These are phyloP conservation scores for Luehdorfia chinensis DNA, from an alignment of 1,140 invertebrate genomes.

Conservation along the genomic window DNA sequence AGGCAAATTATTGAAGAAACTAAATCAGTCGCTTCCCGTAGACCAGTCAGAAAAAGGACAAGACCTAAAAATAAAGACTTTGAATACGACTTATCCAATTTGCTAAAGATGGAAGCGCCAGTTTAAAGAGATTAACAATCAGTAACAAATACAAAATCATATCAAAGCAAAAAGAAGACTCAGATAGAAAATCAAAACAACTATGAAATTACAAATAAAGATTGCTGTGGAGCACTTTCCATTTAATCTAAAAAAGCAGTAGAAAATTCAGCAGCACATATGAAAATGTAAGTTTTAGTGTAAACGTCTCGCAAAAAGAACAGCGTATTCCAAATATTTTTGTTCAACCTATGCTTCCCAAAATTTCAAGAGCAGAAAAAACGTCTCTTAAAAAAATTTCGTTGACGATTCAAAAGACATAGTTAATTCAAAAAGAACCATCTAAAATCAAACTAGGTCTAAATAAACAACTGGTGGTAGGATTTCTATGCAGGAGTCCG, in stretches of 20 bases:
- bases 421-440: no score
- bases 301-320: constrained; percentile 35
- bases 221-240: constrained; percentile 53
- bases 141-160: constrained; percentile 31
- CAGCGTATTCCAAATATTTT: constrained; percentile 42
- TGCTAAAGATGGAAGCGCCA: constrained; percentile 74
- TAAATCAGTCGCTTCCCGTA: constrained; percentile 43
- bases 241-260: constrained; percentile 50
- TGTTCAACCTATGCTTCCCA: constrained; percentile 51
- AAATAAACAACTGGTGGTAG: no score
- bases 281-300: constrained; percentile 53
- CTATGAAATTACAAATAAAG: constrained; percentile 50
- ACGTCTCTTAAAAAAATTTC: constrained; percentile 53
- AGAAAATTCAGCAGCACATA: constrained; percentile 47
- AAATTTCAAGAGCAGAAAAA: constrained; percentile 49
- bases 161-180: constrained; percentile 49
- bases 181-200: constrained; percentile 38
- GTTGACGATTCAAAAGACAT: constrained; percentile 29
- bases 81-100: constrained; percentile 81
- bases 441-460: no score
- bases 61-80: constrained; percentile 83
- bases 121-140: constrained; percentile 57
- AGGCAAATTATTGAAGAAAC: constrained; percentile 22
- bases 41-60: constrained; percentile 81
- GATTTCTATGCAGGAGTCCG: no score